phyloP scores from a whole-genome alignment of 2,888 invertebrate species.

The Podabrus alpinus region DNA sequence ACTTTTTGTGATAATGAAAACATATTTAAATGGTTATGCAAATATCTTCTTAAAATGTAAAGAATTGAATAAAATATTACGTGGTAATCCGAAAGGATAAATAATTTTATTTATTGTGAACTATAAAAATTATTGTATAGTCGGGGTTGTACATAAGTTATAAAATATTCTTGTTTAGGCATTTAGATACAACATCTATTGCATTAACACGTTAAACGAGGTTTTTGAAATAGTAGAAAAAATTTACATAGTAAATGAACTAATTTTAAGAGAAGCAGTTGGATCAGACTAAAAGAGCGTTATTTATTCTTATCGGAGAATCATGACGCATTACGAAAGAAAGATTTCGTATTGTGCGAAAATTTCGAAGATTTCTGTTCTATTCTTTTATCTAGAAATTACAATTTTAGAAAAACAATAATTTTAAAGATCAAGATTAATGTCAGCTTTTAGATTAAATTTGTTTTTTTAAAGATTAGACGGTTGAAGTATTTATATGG shows the following conservation, averaged over 20 bases:
- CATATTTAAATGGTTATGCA: too few species aligned
- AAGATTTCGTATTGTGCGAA: conserved; percentile 46
- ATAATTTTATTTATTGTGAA: too few species aligned
- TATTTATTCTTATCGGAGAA: conserved; percentile 54
- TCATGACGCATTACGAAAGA: conserved; percentile 50
- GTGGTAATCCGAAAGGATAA: too few species aligned
- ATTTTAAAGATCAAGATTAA: not conserved
- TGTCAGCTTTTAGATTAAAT: not conserved
- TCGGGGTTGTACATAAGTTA: too few species aligned
- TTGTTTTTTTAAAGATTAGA: not conserved
- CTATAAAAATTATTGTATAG: too few species aligned
- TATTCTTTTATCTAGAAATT: conserved; percentile 41
- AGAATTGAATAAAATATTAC: too few species aligned
- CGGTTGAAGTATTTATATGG: not conserved
- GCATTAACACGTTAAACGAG: not conserved
- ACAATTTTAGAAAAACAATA: conserved; percentile 27
- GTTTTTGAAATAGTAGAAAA: not conserved
- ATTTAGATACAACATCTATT: not conserved
- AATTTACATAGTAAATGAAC: conserved; percentile 55
- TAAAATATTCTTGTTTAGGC: not conserved
- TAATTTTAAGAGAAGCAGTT: conserved; percentile 51
- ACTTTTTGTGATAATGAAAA: too few species aligned
- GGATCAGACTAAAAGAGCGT: conserved; percentile 50
- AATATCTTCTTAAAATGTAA: too few species aligned
- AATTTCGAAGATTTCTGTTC: conserved; percentile 44